Evolutionary conservation across 2,797 vertebrate genomes (phyloP).

Genomic region (Sphenodon punctatus): DNA sequence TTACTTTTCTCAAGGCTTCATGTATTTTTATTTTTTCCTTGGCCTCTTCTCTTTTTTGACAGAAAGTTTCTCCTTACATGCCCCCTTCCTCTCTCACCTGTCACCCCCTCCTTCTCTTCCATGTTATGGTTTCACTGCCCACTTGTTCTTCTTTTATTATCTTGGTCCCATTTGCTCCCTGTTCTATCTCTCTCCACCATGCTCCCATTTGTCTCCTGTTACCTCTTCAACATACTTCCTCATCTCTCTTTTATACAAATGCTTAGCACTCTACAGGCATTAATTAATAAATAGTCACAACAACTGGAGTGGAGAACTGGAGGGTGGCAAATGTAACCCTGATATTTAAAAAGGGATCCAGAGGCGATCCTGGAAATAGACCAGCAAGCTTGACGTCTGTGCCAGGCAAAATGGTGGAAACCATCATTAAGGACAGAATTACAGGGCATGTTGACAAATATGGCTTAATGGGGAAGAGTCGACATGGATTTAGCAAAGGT

Average conservation of each 20-base stretch:
- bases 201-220: background rate
- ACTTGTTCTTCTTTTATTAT: background rate
- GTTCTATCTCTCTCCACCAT: background rate
- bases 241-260: background rate
- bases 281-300: background rate
- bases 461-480: no score
- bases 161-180: background rate
- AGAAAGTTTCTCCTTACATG: background rate
- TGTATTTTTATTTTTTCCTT: background rate
- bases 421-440: no score
- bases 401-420: no score
- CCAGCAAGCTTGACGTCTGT: no score
- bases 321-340: no score
- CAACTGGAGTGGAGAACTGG: no score
- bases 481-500: no score
- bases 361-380: no score
- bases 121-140: background rate
- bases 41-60: background rate
- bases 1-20: background rate
- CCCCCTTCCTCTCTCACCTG: background rate
- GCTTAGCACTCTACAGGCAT: background rate
- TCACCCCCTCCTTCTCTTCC: background rate
- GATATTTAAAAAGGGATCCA: no score
- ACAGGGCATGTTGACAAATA: no score
- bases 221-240: background rate